Base-by-base conservation (phyloP, 2,113 vertebrate species). In the Notarius lentiginosus region DNA sequence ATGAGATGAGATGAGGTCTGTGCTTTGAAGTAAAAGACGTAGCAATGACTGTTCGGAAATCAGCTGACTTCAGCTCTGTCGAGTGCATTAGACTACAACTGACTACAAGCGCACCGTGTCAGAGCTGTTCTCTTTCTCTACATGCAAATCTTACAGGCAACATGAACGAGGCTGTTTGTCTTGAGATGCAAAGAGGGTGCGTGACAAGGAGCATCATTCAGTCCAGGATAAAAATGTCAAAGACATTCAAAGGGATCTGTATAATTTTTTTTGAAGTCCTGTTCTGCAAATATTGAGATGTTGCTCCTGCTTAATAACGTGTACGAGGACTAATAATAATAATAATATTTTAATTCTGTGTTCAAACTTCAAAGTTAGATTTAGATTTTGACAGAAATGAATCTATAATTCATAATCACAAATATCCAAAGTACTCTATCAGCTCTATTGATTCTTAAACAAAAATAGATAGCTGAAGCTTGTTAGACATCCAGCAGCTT, bases 201-300 rank as follows among this genome's bases (percentile, higher is more conserved):
- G 81, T 90, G 94, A 95, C 94, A 96, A 96, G 94, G 94, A 96
- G 93, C 94, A 93, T 90, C 93, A 81, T 8, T 91, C 89, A 92
- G 92, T 60, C 51, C 87, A 12, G 17, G 34, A 55, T 11, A 55
- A 72, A 72, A 83, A n/a, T 20, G 49, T 24, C 60, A 30, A n/a
- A 56, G 27, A 34, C 14, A 18, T 79, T 30, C 24, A 56, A n/a
- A 56, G 1, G 9, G 88, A 96, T 96, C 96, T 96, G 95, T 96
- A 96, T 96, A 96, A 94, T 95, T 95, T 96, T 96, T 97, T 96
- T 96, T 95, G 95, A 96, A 96, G 89, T 92, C 93, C 95, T 94
- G 93, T 95, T 95, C 96, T 96, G 94, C 95, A 96, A 96, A 94
- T 94, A 94, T 92, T 91, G 70, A 53, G 41, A 41, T 41, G 41